Conservation (phyloP, 2,888 invertebrate species). For the Andrena minutula region DNA sequence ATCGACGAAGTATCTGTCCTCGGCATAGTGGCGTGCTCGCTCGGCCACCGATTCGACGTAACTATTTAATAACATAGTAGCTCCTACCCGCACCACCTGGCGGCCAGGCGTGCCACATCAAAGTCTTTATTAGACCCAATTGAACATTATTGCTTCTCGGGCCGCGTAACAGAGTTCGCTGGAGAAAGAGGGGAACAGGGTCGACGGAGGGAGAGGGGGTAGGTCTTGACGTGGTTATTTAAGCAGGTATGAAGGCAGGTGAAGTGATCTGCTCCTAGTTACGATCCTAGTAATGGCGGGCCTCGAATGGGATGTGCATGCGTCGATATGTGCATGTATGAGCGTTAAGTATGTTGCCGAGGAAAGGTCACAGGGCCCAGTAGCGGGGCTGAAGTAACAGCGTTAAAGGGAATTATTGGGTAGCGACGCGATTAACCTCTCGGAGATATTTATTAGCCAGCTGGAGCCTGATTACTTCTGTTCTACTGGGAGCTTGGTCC, state of each 20-base stretch:
- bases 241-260: slow-evolving; percentile 35
- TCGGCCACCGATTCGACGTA: slow-evolving; percentile 68
- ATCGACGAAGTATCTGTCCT: slow-evolving; percentile 36
- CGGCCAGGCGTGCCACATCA: slow-evolving; percentile 70
- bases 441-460: slow-evolving; percentile 67
- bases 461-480: slow-evolving; percentile 59
- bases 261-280: slow-evolving; percentile 17
- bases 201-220: neutral
- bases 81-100: slow-evolving; percentile 72
- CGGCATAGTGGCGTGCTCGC: slow-evolving; percentile 34
- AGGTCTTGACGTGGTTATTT: slow-evolving; percentile 33
- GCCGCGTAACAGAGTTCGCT: slow-evolving; percentile 32
- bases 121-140: slow-evolving; percentile 77
- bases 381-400: slow-evolving; percentile 66
- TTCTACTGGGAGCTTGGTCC: slow-evolving; percentile 31
- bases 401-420: slow-evolving; percentile 72
- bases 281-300: slow-evolving; percentile 26
- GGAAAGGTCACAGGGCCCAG: slow-evolving; percentile 31
- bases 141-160: slow-evolving; percentile 70
- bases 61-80: slow-evolving; percentile 77
- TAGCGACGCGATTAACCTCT: slow-evolving; percentile 64
- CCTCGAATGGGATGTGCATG: slow-evolving; percentile 35
- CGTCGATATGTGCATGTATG: slow-evolving; percentile 14
- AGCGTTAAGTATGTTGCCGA: slow-evolving; percentile 23
- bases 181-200: neutral